These are phyloP conservation scores for Oscheius sp. DNA, from an alignment of 2,888 invertebrate species.

Conservation along the genomic window DNA sequence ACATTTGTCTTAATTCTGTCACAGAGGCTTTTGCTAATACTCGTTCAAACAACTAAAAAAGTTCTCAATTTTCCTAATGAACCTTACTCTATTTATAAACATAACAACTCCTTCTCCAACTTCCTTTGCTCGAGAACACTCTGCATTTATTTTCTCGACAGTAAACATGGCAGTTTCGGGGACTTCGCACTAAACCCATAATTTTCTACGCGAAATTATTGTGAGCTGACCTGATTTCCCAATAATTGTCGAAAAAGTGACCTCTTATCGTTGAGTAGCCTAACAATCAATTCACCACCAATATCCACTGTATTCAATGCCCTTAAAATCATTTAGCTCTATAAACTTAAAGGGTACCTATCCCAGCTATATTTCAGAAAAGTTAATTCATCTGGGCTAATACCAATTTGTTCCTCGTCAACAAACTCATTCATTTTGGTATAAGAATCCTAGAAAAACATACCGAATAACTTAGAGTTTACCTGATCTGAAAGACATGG, in stretches of 20 bases:
- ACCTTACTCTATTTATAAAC: conserved; percentile 38
- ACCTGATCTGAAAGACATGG: conserved; percentile 5
- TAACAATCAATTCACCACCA: conserved; percentile 41
- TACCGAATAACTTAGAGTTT: no score
- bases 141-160: conserved; percentile 41
- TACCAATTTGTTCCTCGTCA: conserved; percentile 1
- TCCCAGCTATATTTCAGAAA: conserved; percentile 14
- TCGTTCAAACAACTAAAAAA: conserved; percentile 37
- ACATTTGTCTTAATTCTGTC: conserved; percentile 38
- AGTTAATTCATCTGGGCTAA: not conserved
- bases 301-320: conserved; percentile 40
- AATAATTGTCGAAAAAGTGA: conserved; percentile 41
- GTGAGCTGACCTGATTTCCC: conserved; percentile 11
- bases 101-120: conserved; percentile 45
- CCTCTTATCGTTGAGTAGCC: conserved; percentile 47
- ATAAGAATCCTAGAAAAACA: no score
- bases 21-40: conserved; percentile 32
- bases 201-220: not conserved
- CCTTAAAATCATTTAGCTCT: conserved; percentile 24
- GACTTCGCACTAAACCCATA: conserved; percentile 35
- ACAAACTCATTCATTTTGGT: not conserved
- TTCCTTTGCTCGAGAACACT: conserved; percentile 32
- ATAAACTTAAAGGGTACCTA: not conserved
- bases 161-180: conserved; percentile 34
- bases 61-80: not conserved